Percentiles rank a stretch among this genome's conserved stretches.
Conservation (phyloP, 2,888 invertebrate species). For the Phortica magna region DNA sequence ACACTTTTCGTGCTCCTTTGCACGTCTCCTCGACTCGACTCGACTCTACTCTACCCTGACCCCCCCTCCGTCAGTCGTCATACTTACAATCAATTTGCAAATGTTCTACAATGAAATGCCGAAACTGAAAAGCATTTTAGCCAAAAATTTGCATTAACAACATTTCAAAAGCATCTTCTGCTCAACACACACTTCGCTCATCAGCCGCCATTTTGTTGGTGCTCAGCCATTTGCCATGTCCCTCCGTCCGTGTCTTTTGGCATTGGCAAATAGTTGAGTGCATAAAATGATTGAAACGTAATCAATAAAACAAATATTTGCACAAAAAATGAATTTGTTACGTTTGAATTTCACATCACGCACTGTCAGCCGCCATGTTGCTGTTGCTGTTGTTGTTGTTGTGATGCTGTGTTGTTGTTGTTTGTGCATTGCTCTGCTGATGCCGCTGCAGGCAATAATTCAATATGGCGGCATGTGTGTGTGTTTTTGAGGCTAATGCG, state of each 20-base stretch:
- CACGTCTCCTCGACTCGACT: not conserved
- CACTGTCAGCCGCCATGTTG: not conserved
- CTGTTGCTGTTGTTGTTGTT: too few species aligned
- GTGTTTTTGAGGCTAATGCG: too few species aligned
- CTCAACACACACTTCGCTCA: not conserved
- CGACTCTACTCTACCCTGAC: not conserved
- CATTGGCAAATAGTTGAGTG: not conserved
- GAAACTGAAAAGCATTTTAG: not conserved
- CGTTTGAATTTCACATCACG: not conserved
- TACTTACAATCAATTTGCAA: not conserved
- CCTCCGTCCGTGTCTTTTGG: not conserved
- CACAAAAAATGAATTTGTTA: conserved; percentile 37
- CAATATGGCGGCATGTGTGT: too few species aligned
- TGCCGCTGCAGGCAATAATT: too few species aligned
- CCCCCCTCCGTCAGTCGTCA: not conserved
- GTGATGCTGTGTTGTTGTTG: too few species aligned
- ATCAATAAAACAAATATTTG: conserved; percentile 68
- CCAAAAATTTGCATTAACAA: not conserved
- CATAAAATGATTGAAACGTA: conserved; percentile 45
- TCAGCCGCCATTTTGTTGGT: not conserved
- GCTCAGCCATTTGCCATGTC: not conserved
- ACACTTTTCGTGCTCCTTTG: not conserved
- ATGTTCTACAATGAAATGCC: not conserved
- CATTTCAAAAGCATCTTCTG: not conserved
- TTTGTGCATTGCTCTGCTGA: too few species aligned